Percentiles rank a stretch among this genome's conserved stretches.
These are phyloP conservation scores for Malurus elegans DNA, from an alignment of 2,113 vertebrate species.

Conservation along the genomic window DNA sequence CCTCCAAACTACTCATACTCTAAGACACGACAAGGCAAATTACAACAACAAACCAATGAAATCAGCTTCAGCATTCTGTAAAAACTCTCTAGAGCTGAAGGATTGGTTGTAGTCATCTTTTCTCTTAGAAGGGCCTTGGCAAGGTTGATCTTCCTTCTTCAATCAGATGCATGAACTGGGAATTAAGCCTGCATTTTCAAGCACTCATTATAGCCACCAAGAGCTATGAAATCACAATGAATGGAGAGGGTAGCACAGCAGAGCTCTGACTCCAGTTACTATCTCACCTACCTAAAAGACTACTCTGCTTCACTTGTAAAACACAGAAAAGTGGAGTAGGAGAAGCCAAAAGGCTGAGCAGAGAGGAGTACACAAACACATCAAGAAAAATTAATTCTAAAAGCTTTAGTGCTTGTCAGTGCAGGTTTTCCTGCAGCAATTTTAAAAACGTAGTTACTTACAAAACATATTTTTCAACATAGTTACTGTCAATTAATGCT, in stretches of 20 bases:
- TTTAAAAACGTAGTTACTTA: neutral
- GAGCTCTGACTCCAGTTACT: neutral
- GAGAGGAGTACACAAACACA: neutral
- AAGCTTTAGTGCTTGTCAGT: neutral
- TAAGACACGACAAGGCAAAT: neutral
- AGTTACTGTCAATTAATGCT: neutral
- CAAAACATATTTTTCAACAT: neutral
- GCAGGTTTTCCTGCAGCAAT: neutral
- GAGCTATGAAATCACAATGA: neutral
- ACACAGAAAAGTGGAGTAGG: neutral
- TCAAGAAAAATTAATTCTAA: neutral
- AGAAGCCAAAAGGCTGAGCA: neutral
- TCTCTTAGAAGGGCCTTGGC: neutral
- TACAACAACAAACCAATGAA: neutral
- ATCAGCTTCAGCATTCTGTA: neutral
- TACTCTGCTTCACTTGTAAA: neutral
- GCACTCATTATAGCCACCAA: neutral
- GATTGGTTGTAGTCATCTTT: accelerated
- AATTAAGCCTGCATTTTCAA: neutral
- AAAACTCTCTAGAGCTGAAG: neutral
- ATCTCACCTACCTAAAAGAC: neutral
- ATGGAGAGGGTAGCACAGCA: neutral
- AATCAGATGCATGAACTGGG: neutral
- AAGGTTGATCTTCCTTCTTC: neutral
- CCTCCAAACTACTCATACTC: neutral